A percentile compares a stretch with the other conserved stretches of the same genome.
Conservation (phyloP, 1,140 invertebrate species). For the Halesus radiatus region DNA sequence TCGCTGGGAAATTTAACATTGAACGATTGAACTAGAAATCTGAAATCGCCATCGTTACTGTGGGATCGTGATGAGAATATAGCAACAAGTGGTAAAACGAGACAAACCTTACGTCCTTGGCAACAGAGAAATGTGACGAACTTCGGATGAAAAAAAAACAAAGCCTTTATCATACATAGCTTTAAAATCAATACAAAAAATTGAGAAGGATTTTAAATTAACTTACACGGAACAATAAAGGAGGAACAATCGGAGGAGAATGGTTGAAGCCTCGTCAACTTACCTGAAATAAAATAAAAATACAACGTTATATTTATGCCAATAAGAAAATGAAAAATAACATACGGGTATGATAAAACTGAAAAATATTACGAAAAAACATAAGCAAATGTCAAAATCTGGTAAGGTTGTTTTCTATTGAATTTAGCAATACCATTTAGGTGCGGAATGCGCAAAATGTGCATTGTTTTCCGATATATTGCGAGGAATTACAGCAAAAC, state of each 20-base stretch:
- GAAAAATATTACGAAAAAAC: no score
- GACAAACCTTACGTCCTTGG: no score
- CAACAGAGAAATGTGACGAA: no score
- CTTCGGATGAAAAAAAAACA: no score
- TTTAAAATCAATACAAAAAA: neutral
- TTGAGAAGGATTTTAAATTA: neutral
- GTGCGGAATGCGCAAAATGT: no score
- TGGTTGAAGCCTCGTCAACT: neutral
- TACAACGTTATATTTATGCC: neutral
- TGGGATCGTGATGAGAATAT: neutral
- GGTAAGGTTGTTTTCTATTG: no score
- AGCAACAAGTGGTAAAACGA: no score
- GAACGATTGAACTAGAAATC: slow-evolving; percentile 15
- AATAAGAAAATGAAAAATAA: no score
- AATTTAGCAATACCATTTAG: no score
- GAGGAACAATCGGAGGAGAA: neutral
- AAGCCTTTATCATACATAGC: no score
- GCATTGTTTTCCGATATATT: neutral
- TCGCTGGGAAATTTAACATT: neutral
- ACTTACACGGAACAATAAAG: neutral
- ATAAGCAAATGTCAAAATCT: no score
- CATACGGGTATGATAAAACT: no score
- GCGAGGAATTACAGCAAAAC: neutral
- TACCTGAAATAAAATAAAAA: slow-evolving; percentile 20
- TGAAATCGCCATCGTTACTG: neutral